Conservation (phyloP, 2,113 vertebrate species). For the Morone saxatilis region DNA sequence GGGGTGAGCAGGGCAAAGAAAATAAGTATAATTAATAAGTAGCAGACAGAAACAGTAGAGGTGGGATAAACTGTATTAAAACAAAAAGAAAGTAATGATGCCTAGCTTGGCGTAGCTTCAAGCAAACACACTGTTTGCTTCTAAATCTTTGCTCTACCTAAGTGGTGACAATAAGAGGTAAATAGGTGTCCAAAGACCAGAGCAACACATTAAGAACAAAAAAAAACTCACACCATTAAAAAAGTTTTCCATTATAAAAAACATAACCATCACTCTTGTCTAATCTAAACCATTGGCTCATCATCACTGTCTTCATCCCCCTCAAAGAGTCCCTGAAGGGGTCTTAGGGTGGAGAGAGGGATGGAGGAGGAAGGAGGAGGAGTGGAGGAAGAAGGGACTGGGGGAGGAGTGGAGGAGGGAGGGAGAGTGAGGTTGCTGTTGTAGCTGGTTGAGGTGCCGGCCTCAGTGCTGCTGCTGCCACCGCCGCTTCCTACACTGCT, state of each 20-base stretch:
- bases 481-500: conserved; percentile 12
- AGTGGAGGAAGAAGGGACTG: conserved; percentile 36
- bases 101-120: neutral
- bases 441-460: conserved; percentile 26
- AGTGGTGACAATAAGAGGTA: conserved; percentile 19
- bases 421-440: conserved; percentile 60
- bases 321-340: conserved; percentile 50
- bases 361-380: conserved; percentile 45
- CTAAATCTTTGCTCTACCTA: too few relatives aligned
- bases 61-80: neutral
- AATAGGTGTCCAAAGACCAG: conserved; percentile 22
- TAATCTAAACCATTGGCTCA: conserved; percentile 77
- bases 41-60: neutral
- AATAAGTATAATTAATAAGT: neutral
- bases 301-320: conserved; percentile 75
- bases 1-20: neutral
- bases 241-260: conserved; percentile 66
- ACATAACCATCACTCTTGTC: conserved; percentile 26
- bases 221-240: conserved; percentile 46
- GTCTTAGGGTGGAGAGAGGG: conserved; percentile 59
- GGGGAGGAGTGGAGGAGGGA: conserved; percentile 59
- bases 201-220: conserved; percentile 45
- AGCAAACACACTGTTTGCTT: neutral
- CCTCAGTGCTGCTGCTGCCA: neutral
- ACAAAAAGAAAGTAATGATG: too few relatives aligned